Conservation (phyloP, 2,888 invertebrate genomes). For the Drosophila histrio region DNA sequence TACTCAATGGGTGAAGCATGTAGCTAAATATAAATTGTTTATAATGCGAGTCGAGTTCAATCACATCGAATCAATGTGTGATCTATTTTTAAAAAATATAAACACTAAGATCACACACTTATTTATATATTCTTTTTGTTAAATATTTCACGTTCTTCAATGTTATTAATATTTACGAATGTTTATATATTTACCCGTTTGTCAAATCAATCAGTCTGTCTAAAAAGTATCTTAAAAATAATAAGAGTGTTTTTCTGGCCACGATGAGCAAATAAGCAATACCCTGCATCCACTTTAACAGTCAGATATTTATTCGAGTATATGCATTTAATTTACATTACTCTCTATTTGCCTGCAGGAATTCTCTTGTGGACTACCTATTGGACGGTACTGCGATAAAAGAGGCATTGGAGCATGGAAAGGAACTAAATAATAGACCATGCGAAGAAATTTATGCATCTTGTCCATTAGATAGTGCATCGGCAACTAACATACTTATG, state of each 20-base stretch:
- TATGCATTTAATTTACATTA: neutral
- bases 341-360: constrained; percentile 84
- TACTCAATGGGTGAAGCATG: constrained; percentile 21
- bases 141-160: constrained; percentile 21
- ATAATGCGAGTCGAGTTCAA: constrained; percentile 30
- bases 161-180: constrained; percentile 25
- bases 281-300: neutral
- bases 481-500: constrained; percentile 88
- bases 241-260: neutral
- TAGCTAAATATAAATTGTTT: constrained; percentile 47
- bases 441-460: constrained; percentile 87
- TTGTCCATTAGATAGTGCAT: constrained; percentile 89
- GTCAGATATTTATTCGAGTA: neutral
- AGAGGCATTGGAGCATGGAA: constrained; percentile 88
- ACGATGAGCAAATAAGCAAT: neutral
- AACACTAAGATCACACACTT: constrained; percentile 11
- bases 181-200: neutral
- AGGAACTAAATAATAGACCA: constrained; percentile 84
- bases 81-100: constrained; percentile 36
- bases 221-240: neutral
- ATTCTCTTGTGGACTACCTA: constrained; percentile 88
- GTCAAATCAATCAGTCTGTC: constrained; percentile 4
- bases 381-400: constrained; percentile 90
- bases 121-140: constrained; percentile 10
- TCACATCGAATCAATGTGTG: constrained; percentile 15